phyloP scores from a whole-genome alignment of 1,140 invertebrate species.

The Cephus cinctus region DNA sequence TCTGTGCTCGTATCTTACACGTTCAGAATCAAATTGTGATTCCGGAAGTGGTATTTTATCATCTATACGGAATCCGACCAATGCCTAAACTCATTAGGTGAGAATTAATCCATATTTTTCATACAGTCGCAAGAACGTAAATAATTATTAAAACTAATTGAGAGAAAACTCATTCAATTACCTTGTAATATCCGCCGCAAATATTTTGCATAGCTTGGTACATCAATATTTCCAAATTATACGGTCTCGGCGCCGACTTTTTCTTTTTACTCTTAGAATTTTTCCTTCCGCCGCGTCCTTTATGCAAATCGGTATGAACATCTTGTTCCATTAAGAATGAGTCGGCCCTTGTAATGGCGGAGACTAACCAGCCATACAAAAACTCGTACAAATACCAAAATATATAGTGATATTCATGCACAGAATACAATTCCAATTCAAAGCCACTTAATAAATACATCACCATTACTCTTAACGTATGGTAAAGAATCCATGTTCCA shows the following conservation, averaged over 20 bases:
- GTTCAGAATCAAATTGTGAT: slow-evolving; percentile 88
- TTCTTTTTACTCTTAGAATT: slow-evolving; percentile 68
- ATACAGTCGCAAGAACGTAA: no score
- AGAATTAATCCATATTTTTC: background rate
- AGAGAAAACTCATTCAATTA: no score
- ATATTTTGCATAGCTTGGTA: slow-evolving; percentile 91
- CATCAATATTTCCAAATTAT: slow-evolving; percentile 79
- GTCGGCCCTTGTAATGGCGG: slow-evolving; percentile 86
- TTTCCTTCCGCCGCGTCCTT: slow-evolving; percentile 58
- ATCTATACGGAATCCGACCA: slow-evolving; percentile 71
- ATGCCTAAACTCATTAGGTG: slow-evolving; percentile 56
- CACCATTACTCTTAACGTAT: slow-evolving; percentile 94
- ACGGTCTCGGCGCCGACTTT: slow-evolving; percentile 68
- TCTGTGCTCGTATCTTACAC: slow-evolving; percentile 91
- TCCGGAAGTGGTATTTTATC: slow-evolving; percentile 75
- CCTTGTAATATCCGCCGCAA: slow-evolving; percentile 94
- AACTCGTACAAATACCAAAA: slow-evolving; percentile 97
- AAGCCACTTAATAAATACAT: slow-evolving; percentile 93
- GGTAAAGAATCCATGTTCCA: slow-evolving; percentile 94
- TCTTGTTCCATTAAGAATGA: slow-evolving; percentile 80
- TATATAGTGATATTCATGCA: slow-evolving; percentile 96
- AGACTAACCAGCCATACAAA: slow-evolving; percentile 90
- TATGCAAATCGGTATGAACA: slow-evolving; percentile 55
- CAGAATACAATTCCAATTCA: slow-evolving; percentile 92
- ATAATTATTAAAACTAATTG: no score